A percentile compares a stretch with the other conserved stretches of the same genome.
Conservation (phyloP, 2,888 invertebrate species). For the Coelopa pilipes region DNA sequence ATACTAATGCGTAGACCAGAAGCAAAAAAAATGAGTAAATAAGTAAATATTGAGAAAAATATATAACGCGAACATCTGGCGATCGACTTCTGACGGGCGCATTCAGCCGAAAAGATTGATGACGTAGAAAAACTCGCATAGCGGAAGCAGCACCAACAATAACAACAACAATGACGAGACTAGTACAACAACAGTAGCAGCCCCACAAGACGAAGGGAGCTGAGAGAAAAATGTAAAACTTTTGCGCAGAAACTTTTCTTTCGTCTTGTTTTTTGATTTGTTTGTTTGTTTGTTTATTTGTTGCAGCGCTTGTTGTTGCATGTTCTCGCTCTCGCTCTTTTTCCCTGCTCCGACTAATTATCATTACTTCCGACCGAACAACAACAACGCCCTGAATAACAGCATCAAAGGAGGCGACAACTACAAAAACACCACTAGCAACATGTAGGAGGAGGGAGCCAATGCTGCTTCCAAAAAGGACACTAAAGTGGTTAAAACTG, state of each 20-base stretch:
- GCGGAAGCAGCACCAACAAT: neutral
- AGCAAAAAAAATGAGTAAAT: too few species aligned
- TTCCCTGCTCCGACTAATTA: constrained; percentile 35
- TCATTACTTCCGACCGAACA: constrained; percentile 34
- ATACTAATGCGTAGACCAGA: too few species aligned
- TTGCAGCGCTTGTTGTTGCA: constrained; percentile 25
- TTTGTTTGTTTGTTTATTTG: constrained; percentile 26
- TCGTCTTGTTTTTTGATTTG: neutral
- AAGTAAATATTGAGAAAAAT: neutral
- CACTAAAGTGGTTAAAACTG: constrained; percentile 16
- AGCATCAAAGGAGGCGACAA: neutral
- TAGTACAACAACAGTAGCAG: neutral
- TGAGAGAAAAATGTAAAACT: constrained; percentile 12
- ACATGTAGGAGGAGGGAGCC: constrained; percentile 3
- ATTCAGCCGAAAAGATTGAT: neutral
- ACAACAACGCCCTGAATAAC: neutral
- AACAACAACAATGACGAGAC: neutral
- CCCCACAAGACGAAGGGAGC: neutral
- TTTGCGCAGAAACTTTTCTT: neutral
- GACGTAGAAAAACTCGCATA: neutral
- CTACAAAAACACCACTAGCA: constrained; percentile 17
- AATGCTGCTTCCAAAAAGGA: neutral
- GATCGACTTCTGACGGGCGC: too few species aligned
- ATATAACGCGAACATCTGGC: too few species aligned
- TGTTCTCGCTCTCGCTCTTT: neutral